These are phyloP conservation scores for Lochmaea capreae DNA, from an alignment of 2,888 invertebrate genomes.

Conservation along the genomic window DNA sequence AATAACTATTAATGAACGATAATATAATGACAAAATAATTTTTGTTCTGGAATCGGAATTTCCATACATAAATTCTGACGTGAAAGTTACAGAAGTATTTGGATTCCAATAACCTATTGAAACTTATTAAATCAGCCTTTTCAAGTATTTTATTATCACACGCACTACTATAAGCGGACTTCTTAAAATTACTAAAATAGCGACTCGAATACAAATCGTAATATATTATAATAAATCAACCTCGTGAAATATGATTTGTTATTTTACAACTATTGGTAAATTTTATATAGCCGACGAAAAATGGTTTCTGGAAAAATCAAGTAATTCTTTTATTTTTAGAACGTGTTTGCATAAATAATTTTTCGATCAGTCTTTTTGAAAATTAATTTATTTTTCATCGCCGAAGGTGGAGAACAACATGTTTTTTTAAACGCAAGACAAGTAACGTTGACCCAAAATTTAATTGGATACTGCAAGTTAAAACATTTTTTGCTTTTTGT, in stretches of 20 bases:
- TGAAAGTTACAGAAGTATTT: too few relatives aligned
- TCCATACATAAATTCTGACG: too few relatives aligned
- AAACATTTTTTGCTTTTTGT: too few relatives aligned
- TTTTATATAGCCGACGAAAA: conserved; percentile 4
- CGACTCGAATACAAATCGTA: not conserved
- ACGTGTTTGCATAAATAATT: not conserved
- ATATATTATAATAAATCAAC: not conserved
- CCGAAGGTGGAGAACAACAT: too few relatives aligned
- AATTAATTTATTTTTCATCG: not conserved
- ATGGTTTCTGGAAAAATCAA: conserved; percentile 6
- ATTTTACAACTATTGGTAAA: conserved; percentile 10
- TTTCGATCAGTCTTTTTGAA: not conserved
- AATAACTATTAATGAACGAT: too few relatives aligned
- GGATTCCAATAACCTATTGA: too few relatives aligned
- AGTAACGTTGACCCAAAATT: too few relatives aligned
- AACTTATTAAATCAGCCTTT: too few relatives aligned
- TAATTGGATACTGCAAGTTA: too few relatives aligned
- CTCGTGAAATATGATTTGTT: conserved; percentile 11
- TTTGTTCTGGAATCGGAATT: too few relatives aligned
- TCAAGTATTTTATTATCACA: not conserved
- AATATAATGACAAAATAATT: too few relatives aligned
- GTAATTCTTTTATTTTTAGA: conserved; percentile 16
- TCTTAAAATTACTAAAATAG: not conserved
- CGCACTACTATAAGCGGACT: not conserved
- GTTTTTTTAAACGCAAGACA: too few relatives aligned